These are phyloP conservation scores for Atractosteus spatula DNA, from an alignment of 2,113 vertebrate genomes.

Conservation along the genomic window DNA sequence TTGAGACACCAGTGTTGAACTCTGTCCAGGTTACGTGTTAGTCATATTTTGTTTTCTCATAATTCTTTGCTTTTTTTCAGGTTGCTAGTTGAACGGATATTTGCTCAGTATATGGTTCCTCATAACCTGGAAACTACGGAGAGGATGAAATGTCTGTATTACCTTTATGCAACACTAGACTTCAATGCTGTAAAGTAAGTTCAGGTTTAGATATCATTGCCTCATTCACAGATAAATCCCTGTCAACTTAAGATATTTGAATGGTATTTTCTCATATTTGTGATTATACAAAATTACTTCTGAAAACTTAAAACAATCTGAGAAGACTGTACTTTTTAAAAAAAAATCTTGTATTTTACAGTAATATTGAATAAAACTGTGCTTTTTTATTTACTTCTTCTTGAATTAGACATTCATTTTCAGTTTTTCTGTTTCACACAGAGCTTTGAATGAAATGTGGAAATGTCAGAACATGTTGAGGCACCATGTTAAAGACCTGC, in stretches of 20 bases:
- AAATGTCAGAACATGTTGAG: constrained; percentile 95
- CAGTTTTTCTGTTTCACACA: constrained; percentile 45
- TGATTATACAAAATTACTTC: neutral
- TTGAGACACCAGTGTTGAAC: no score
- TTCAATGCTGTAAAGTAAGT: constrained; percentile 93
- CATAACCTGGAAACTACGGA: constrained; percentile 92
- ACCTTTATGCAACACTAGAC: constrained; percentile 93
- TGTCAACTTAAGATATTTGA: no score
- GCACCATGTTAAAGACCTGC: constrained; percentile 92
- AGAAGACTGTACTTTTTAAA: neutral
- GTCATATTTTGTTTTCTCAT: no score
- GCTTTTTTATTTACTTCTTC: neutral
- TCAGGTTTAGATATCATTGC: neutral
- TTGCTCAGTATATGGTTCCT: constrained; percentile 96
- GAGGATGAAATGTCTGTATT: constrained; percentile 96
- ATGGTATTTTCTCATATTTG: no score
- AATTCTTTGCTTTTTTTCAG: constrained; percentile 55
- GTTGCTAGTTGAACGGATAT: constrained; percentile 92
- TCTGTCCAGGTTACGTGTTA: no score
- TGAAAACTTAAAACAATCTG: neutral
- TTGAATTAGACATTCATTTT: neutral
- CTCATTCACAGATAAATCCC: no score
- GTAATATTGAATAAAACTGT: no score
- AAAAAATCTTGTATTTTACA: neutral
- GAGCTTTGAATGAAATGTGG: constrained; percentile 99